A percentile compares a stretch with the other conserved stretches of the same genome.
phyloP scores from a whole-genome alignment of 30 jellyfish, hydroid and myxozoan genomes.

The Nemopilema nomurai region DNA sequence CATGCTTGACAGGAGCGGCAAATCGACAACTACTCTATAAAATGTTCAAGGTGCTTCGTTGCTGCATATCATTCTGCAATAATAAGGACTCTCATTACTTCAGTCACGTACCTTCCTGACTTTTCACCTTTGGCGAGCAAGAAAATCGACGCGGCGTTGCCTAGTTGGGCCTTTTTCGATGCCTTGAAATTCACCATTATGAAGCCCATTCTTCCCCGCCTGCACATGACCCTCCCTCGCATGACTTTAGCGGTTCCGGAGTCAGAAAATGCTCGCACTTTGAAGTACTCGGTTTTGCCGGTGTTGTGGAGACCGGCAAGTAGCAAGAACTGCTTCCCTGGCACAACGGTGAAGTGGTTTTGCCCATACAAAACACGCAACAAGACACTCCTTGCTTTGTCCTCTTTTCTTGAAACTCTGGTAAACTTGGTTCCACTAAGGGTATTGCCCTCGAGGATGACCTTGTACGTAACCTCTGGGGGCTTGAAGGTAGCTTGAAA shows the following conservation, averaged over 20 bases:
- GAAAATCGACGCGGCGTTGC: conserved; percentile 31
- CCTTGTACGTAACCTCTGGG: conserved; percentile 38
- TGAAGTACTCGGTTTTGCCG: conserved; percentile 58
- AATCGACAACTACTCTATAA: neutral
- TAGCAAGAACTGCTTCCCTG: conserved; percentile 42
- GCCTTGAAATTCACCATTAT: conserved; percentile 27
- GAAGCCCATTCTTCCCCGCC: conserved; percentile 70
- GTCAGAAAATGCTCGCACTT: conserved; percentile 24
- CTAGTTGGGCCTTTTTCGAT: conserved; percentile 1
- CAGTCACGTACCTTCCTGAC: conserved; percentile 30
- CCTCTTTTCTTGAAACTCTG: conserved; percentile 54
- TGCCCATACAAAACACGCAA: conserved; percentile 60
- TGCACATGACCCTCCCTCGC: conserved; percentile 43
- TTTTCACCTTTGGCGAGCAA: conserved; percentile 37
- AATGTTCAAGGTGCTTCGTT: neutral
- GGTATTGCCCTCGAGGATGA: conserved; percentile 56
- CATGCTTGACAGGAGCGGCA: neutral
- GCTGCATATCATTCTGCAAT: neutral
- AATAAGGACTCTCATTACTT: conserved; percentile 29
- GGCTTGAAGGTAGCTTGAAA: conserved; percentile 47
- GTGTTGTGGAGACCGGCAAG: conserved; percentile 55
- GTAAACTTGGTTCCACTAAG: conserved; percentile 54
- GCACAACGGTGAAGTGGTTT: conserved; percentile 49
- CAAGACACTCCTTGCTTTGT: conserved; percentile 32
- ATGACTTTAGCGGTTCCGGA: conserved; percentile 35